Conservation (phyloP, 2,113 vertebrate genomes). For the Thalassoma bifasciatum region DNA sequence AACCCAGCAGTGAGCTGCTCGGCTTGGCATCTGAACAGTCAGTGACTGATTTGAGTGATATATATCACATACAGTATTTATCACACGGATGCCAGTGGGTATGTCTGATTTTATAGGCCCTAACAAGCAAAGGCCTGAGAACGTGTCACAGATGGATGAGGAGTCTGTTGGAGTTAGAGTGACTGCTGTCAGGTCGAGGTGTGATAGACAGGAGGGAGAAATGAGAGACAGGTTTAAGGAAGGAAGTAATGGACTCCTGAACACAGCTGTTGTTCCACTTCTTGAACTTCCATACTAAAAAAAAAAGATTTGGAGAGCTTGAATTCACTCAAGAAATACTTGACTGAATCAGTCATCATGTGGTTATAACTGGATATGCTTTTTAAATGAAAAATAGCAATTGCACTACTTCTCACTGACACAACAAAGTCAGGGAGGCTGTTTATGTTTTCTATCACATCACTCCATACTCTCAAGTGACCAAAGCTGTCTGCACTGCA, state of each 20-base stretch:
- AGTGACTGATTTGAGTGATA: conserved; percentile 6
- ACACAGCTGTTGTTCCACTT: conserved; percentile 39
- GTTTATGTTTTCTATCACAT: conserved; percentile 56
- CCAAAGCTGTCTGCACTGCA: conserved; percentile 39
- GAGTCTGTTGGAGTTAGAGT: conserved; percentile 23
- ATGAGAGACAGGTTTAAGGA: conserved; percentile 54
- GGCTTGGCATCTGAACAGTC: background rate
- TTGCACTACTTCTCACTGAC: background rate
- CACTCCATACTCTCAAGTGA: conserved; percentile 53
- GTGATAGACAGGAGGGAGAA: background rate
- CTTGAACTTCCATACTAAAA: conserved; percentile 20
- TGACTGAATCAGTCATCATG: background rate
- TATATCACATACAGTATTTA: conserved; percentile 24
- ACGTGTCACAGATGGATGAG: conserved; percentile 36
- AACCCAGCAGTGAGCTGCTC: background rate
- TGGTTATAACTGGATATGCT: background rate
- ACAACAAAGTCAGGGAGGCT: background rate
- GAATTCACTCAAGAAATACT: background rate
- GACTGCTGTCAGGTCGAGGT: conserved; percentile 29
- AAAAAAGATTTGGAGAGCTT: conserved; percentile 4
- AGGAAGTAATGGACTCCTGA: conserved; percentile 48
- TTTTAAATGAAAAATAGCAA: background rate
- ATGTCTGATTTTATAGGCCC: conserved; percentile 57
- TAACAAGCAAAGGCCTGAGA: conserved; percentile 54
- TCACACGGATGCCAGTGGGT: conserved; percentile 31